phyloP scores from a whole-genome alignment of 2,113 vertebrate genomes.

The Mystacornis crossleyi region DNA sequence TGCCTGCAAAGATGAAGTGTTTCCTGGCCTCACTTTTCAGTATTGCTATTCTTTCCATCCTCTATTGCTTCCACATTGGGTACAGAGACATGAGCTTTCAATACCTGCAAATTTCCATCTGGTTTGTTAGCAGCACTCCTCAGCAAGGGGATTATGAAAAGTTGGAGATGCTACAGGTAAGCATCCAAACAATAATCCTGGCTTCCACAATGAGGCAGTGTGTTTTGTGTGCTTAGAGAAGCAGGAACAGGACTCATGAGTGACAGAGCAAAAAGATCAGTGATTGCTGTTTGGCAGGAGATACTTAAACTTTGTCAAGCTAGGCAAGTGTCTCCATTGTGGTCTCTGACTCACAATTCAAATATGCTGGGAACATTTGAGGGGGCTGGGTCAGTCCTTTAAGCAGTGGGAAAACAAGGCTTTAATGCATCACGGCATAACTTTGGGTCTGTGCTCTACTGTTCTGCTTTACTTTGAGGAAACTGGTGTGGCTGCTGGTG shows the following conservation, averaged over 20 bases:
- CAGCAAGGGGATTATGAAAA: not conserved
- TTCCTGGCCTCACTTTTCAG: not conserved
- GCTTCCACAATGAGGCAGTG: not conserved
- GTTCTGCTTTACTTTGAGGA: slow-evolving; percentile 57
- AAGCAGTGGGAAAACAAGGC: slow-evolving; percentile 60
- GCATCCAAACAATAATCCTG: not conserved
- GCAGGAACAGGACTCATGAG: not conserved
- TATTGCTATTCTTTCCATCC: not conserved
- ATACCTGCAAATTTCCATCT: not conserved
- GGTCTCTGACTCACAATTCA: slow-evolving; percentile 59
- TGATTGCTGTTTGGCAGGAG: slow-evolving; percentile 23
- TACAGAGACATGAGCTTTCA: not conserved
- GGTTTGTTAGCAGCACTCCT: not conserved
- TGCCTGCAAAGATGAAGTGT: not conserved
- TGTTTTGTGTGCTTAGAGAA: not conserved
- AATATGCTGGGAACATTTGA: slow-evolving; percentile 51
- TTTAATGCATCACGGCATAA: slow-evolving; percentile 2
- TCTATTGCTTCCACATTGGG: not conserved
- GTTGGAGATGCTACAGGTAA: not conserved
- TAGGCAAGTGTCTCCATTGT: slow-evolving; percentile 32
- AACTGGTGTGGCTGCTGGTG: not conserved
- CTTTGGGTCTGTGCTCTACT: slow-evolving; percentile 33
- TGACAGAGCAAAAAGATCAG: slow-evolving; percentile 37
- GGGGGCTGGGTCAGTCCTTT: slow-evolving; percentile 41
- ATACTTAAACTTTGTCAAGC: not conserved